These are phyloP conservation scores for Chironomus tentans DNA, from an alignment of 2,888 invertebrate species.

Conservation along the genomic window DNA sequence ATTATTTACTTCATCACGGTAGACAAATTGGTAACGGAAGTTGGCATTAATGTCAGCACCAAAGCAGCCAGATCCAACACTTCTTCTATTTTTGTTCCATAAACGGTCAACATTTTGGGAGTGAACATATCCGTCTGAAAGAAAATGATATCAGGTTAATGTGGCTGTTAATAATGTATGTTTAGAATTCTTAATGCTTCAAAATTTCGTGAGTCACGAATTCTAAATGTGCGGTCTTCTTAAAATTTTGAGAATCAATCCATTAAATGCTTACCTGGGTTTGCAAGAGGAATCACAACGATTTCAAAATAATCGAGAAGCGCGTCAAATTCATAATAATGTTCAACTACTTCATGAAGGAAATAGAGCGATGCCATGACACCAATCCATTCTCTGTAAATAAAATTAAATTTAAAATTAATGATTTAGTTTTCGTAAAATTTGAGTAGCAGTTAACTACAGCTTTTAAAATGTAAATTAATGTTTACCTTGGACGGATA, in stretches of 20 bases:
- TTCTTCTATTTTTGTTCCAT: slow-evolving; percentile 58
- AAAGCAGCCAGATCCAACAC: slow-evolving; percentile 43
- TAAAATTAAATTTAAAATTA: too few species aligned
- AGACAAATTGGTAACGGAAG: slow-evolving; percentile 60
- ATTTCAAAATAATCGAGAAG: slow-evolving; percentile 54
- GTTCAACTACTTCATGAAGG: slow-evolving; percentile 49
- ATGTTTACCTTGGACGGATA: slow-evolving; percentile 44
- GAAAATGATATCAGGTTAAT: too few species aligned
- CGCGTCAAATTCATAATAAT: slow-evolving; percentile 43
- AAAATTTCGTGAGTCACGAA: too few species aligned
- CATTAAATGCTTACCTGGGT: slow-evolving; percentile 48
- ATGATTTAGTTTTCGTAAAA: too few species aligned
- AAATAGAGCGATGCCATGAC: slow-evolving; percentile 50
- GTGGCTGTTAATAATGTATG: too few species aligned
- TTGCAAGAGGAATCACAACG: slow-evolving; percentile 55
- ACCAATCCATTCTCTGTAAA: slow-evolving; percentile 57
- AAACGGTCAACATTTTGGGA: slow-evolving; percentile 35
- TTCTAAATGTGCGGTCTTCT: too few species aligned
- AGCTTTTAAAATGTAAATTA: background rate
- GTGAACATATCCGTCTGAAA: background rate
- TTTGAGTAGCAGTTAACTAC: too few species aligned
- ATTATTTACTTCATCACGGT: slow-evolving; percentile 34
- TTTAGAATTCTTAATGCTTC: background rate
- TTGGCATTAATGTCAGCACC: slow-evolving; percentile 72
- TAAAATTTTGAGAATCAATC: too few species aligned